Conservation (phyloP, 1,140 invertebrate species). For the Aporrectodea caliginosa region DNA sequence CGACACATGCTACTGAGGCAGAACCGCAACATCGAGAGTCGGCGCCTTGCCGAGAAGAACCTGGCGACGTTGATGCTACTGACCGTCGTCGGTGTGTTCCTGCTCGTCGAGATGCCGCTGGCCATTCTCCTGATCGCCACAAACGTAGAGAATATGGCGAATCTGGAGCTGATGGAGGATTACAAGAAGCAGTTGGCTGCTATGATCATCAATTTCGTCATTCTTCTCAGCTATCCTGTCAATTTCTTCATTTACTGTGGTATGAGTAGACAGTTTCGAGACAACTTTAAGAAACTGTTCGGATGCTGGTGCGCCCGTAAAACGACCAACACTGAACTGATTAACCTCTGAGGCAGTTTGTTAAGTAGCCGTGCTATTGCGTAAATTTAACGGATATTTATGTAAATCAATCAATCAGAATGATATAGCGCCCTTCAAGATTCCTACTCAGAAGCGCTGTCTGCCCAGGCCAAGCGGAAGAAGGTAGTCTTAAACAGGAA, state of each 20-base stretch:
- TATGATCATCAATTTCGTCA: constrained; percentile 20
- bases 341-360: too few species aligned
- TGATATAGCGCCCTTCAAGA: too few species aligned
- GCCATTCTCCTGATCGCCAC: constrained; percentile 56
- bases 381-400: too few species aligned
- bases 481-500: too few species aligned
- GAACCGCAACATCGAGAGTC: constrained; percentile 5
- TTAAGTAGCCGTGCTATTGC: too few species aligned
- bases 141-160: constrained; percentile 70
- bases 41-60: constrained; percentile 19
- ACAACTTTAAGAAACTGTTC: constrained; percentile 6
- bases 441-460: too few species aligned
- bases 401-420: too few species aligned
- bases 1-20: background rate
- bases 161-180: constrained; percentile 62
- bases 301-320: too few species aligned
- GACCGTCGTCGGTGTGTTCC: constrained; percentile 53
- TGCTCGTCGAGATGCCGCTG: constrained; percentile 21
- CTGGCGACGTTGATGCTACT: constrained; percentile 79
- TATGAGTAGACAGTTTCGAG: constrained; percentile 26
- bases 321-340: too few species aligned
- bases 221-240: constrained; percentile 25
- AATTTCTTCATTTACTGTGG: constrained; percentile 32
- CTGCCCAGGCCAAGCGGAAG: too few species aligned
- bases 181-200: constrained; percentile 65